Base-by-base conservation (phyloP, 2,888 invertebrate genomes). In the Amphipoea oculea region DNA sequence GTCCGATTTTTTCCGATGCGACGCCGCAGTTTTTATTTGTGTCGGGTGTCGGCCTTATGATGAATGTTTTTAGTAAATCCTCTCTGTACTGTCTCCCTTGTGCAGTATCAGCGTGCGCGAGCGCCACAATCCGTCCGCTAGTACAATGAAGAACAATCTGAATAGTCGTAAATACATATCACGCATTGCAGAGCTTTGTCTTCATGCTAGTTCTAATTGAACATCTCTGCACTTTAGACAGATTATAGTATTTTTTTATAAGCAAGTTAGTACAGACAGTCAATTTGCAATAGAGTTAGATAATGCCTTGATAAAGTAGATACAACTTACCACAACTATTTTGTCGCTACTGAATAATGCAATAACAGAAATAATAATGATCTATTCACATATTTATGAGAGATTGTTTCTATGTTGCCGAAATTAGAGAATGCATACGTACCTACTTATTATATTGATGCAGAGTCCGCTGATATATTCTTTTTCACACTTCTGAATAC, bases 51-150 rank as follows among this genome's bases (percentile, higher is more conserved):
- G 5, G 23, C 51, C 69, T 29, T 42, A 42, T 40, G 36, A 9
- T 36, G 11, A 40, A 40, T 62, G 4, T 29, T 62, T 51, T 42
- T 51, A n/a, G 36, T 45, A 14, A 57, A 65, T 11, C 36, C 57
- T n/a, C n/a, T 9, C 9, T 51, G 2, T 67, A 17, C n/a, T 45
- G 62, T 74, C 36, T 57, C 40, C 29, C 20, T 4, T 6, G 12
- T 29, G 75, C 51, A 69, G 45, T 14, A 9, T 45, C 65, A 74
- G 71, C 45, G 45, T 67, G 76, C 70, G 57, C 48, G 36, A 65
- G 40, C 45, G 57, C 67, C 45, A 62, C 51, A 71, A 48, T 85
- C 84, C 84, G 87, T 85, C 84, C 84, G 69, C 67, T 48, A 66
- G 54, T 69, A 66, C 71, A 69, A 70, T 70, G 40, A 60, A 81